These are phyloP conservation scores for Solea solea DNA, from an alignment of 2,113 vertebrate genomes.

Conservation along the genomic window DNA sequence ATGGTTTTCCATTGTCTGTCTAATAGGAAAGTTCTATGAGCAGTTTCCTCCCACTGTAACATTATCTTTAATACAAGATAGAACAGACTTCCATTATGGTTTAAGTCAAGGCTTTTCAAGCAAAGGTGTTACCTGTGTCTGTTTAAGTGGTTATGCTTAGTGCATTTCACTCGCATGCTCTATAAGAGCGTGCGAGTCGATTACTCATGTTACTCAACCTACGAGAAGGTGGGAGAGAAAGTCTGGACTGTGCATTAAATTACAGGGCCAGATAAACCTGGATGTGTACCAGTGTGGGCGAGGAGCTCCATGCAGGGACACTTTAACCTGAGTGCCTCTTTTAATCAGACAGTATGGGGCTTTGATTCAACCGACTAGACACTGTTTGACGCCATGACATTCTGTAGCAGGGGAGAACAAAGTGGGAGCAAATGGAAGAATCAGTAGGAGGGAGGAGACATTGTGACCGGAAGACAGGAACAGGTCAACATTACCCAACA, in stretches of 20 bases:
- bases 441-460: not conserved
- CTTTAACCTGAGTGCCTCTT: conserved; percentile 11
- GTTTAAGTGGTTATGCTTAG: too few relatives aligned
- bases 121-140: too few relatives aligned
- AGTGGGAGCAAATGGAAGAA: not conserved
- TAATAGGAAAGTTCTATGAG: too few relatives aligned
- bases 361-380: not conserved
- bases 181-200: too few relatives aligned
- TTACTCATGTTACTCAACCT: too few relatives aligned
- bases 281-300: not conserved
- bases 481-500: not conserved
- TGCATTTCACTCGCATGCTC: too few relatives aligned
- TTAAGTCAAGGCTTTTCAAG: too few relatives aligned
- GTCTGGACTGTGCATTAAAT: not conserved
- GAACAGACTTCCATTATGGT: too few relatives aligned
- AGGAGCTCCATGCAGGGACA: not conserved
- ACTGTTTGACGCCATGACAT: not conserved
- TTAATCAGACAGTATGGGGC: not conserved
- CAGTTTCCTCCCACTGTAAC: too few relatives aligned
- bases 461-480: not conserved
- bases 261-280: conserved; percentile 23
- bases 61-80: too few relatives aligned
- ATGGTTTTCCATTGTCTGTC: too few relatives aligned
- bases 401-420: not conserved
- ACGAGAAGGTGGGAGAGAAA: too few relatives aligned